Conservation (phyloP, 2,888 invertebrate genomes). For the Melitaea athalia region DNA sequence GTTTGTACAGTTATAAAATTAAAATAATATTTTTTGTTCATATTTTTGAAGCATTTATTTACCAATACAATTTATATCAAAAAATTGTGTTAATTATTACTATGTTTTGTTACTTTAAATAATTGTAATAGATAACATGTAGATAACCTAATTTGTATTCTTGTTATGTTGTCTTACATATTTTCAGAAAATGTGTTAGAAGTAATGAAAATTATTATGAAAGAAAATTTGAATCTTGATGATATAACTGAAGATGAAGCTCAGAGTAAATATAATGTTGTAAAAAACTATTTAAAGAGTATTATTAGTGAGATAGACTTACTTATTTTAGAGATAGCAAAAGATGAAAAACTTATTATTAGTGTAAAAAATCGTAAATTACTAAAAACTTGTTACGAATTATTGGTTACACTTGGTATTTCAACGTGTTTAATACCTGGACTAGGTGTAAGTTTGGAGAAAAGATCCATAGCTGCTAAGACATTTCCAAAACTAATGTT, state of each 20-base stretch:
- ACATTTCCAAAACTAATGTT: constrained; percentile 58
- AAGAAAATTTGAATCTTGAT: constrained; percentile 18
- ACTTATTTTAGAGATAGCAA: constrained; percentile 55
- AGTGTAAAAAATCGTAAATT: constrained; percentile 86
- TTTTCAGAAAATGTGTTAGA: constrained; percentile 61
- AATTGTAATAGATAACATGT: neutral
- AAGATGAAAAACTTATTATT: constrained; percentile 70
- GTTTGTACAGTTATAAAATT: neutral
- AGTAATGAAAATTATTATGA: constrained; percentile 46
- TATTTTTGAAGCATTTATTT: constrained; percentile 8
- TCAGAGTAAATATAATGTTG: constrained; percentile 42
- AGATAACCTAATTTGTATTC: too few relatives aligned
- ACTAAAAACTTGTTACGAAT: constrained; percentile 83
- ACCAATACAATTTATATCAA: neutral
- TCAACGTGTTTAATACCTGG: constrained; percentile 85
- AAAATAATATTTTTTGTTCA: too few relatives aligned
- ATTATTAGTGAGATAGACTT: constrained; percentile 71
- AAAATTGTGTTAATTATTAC: neutral
- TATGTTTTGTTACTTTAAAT: too few relatives aligned
- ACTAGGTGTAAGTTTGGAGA: constrained; percentile 79
- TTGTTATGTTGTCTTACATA: too few relatives aligned
- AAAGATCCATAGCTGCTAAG: constrained; percentile 64
- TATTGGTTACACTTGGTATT: constrained; percentile 85
- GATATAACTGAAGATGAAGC: constrained; percentile 30
- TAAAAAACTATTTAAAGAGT: constrained; percentile 70